phyloP scores from a whole-genome alignment of 2,113 vertebrate genomes.

The Stictonetta naevosa region DNA sequence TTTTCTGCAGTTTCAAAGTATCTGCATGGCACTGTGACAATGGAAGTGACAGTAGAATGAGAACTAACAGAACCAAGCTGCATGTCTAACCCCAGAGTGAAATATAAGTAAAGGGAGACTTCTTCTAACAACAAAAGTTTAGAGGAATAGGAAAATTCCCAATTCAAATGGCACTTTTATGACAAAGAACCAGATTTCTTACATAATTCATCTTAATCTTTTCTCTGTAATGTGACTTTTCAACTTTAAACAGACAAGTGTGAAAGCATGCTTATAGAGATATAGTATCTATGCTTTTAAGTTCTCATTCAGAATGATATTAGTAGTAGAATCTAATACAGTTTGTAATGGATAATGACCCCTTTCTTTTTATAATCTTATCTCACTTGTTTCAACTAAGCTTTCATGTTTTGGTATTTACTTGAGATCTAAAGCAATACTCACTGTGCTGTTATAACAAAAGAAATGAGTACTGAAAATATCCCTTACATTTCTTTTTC shows the following conservation, averaged over 20 bases:
- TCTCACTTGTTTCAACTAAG: background rate
- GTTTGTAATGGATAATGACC: background rate
- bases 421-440: background rate
- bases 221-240: background rate
- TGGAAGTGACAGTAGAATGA: background rate
- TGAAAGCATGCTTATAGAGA: background rate
- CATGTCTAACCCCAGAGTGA: background rate
- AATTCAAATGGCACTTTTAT: background rate
- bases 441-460: background rate
- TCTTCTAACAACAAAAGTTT: background rate
- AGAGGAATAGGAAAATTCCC: background rate
- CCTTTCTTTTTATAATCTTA: background rate
- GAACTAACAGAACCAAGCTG: background rate
- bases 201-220: background rate
- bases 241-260: background rate
- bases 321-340: background rate
- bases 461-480: background rate
- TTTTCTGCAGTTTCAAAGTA: background rate
- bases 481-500: background rate
- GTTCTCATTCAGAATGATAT: background rate
- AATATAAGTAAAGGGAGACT: background rate
- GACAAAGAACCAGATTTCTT: background rate
- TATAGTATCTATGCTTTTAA: background rate
- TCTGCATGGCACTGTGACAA: background rate
- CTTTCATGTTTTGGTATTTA: background rate